These are phyloP conservation scores for Macrotis lagotis DNA, from an alignment of 2,113 vertebrate genomes.

Conservation along the genomic window DNA sequence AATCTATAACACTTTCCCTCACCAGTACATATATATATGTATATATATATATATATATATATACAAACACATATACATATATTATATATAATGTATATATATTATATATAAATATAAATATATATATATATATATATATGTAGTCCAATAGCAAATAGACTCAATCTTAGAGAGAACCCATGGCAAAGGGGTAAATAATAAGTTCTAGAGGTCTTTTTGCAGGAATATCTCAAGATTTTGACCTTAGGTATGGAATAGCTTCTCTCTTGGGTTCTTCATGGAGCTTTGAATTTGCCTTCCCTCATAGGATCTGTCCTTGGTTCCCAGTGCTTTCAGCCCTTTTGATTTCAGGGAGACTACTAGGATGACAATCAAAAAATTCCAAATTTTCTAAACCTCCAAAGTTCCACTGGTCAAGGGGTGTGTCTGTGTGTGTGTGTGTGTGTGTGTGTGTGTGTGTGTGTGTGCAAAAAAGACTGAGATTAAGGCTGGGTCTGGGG, in stretches of 20 bases:
- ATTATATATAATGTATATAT: too few relatives aligned
- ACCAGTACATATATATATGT: not conserved
- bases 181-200: not conserved
- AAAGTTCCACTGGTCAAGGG: not conserved
- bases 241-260: not conserved
- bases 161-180: not conserved
- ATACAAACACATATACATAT: too few relatives aligned
- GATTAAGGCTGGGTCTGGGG: not conserved
- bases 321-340: not conserved
- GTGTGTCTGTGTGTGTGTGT: too few relatives aligned
- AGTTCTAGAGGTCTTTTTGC: not conserved
- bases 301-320: not conserved
- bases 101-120: too few relatives aligned
- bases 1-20: not conserved
- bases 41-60: too few relatives aligned
- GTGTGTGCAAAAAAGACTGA: not conserved
- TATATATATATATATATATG: too few relatives aligned
- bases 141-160: not conserved
- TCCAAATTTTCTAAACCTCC: not conserved
- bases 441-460: too few relatives aligned
- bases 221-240: not conserved
- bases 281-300: not conserved
- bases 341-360: not conserved
- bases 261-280: not conserved
- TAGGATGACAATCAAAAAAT: not conserved